A percentile compares a stretch with the other conserved stretches of the same genome.
Conservation (phyloP, 2,888 invertebrate species). For the Noctua fimbriata region DNA sequence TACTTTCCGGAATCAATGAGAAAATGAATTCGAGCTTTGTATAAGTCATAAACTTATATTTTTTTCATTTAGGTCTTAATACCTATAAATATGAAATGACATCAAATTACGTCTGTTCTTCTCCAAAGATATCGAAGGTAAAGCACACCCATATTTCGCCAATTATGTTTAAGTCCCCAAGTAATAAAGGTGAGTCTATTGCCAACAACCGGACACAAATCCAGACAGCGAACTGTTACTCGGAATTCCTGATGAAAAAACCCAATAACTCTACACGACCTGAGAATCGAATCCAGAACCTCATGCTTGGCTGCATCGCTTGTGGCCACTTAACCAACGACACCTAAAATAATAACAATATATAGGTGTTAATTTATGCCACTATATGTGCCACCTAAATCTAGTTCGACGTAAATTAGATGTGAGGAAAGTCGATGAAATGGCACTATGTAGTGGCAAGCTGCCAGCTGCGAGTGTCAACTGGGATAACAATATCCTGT, state of each 20-base stretch:
- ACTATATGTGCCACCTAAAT: conserved; percentile 35
- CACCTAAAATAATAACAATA: neutral
- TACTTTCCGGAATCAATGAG: no score
- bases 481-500: conserved; percentile 22
- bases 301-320: neutral
- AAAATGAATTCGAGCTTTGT: no score
- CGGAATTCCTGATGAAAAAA: neutral
- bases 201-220: neutral
- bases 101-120: no score
- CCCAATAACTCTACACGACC: neutral
- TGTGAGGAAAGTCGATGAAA: conserved; percentile 36
- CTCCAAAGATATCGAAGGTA: no score
- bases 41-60: no score
- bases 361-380: conserved; percentile 15
- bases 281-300: neutral
- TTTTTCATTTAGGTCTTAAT: no score
- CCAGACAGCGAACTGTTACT: neutral
- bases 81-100: no score
- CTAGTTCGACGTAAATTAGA: conserved; percentile 35
- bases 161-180: no score
- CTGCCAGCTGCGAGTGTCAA: conserved; percentile 33
- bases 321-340: neutral
- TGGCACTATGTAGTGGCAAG: conserved; percentile 43
- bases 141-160: no score
- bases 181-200: neutral